Evolutionary conservation across 2,113 vertebrate species (phyloP), one percentile per base, ranked within the genome.

Genomic region (Hymenochirus boettgeri): DNA sequence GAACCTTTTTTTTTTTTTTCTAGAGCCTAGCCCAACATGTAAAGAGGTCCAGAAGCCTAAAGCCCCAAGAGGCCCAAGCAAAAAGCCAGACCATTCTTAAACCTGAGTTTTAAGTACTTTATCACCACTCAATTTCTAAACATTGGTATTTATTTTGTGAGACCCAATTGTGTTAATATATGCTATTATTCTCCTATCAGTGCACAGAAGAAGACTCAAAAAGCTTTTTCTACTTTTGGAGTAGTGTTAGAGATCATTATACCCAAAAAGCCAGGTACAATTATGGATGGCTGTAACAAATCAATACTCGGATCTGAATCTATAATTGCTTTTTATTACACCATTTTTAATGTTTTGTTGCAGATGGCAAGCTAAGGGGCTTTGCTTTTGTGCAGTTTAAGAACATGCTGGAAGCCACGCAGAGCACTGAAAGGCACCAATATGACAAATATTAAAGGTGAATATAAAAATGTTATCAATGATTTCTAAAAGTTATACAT

Each of bases 321-420:
- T n/a, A n/a, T n/a, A n/a, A n/a, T n/a, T n/a, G n/a, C n/a, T n/a
- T n/a, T n/a, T n/a, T n/a, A n/a, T n/a, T n/a, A n/a, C n/a, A n/a
- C n/a, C n/a, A n/a, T n/a, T n/a, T n/a, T n/a, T n/a, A n/a, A 12
- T 15, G 1, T 27, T 25, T 21, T 59, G 17, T 12, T 47, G 12
- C 65, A 97, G 94, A 97, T 73, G 93, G 93, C 31, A 93, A 93
- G 76, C 90, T 91, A 88, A 84, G 90, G 29, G 93, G 93, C 12
- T 97, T 97, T 77, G 94, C 89, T 2, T 97, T 96, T 71, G 85
- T 95, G 67, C 85, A 86, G 75, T 88, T 94, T 67, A 86, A 80
- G 77, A 93, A 82, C 52, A 69, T 93, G 51, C 70, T 82, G 50
- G 82, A 90, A 71, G 94, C 94, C 2, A 82, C n/a, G 83, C 26